Evolutionary conservation across 2,888 invertebrate genomes (phyloP), one percentile per base, ranked within the genome.

Genomic region (Drosophila robusta): DNA sequence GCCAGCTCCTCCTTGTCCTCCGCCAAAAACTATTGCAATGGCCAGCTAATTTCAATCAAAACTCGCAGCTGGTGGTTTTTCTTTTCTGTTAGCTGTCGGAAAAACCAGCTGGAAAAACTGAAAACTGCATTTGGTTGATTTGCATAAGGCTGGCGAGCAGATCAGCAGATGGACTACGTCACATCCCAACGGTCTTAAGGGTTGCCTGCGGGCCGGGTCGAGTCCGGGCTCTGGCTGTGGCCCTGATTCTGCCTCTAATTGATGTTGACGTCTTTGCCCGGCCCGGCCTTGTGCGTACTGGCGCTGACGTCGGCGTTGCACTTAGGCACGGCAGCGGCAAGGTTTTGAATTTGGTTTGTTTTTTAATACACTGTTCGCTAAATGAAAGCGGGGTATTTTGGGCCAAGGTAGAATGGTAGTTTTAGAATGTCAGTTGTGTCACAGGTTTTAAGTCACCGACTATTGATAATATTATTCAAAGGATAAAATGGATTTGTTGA

Each of bases 31-130:
- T 34, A 58, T 45, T 50, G 55, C 58, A 51, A 42, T 47, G 51
- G 45, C 57, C 47, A 44, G 72, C 70, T 85, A 78, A 87, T 78
- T 82, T 75, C 70, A 75, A 82, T 82, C 70, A 75, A 76, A 87
- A 81, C 78, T 56, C 45, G 58, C 65, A 62, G 50, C 62, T 67
- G 71, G 14, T 24, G 32, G 29, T 24, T 44, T 44, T 24, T 44
- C n/a, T 18, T 22, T 36, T 56, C 22, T 16, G 18, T 45, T 14
- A 11, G 34, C 26, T 14, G 12, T 14, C 32, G 45, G n/a, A 45
- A 56, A 51, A 70, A 8, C 16, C 36, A 50, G 24, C 50, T 12
- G 24, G 22, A 54, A 45, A 54, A 32, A 47, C 34, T 12, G 18
- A 24, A 24, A 58, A n/a, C 16, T 38, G 38, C 55, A 55, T 55